These are phyloP conservation scores for Cephalopterus ornatus DNA, from an alignment of 2,113 vertebrate species.

Conservation along the genomic window DNA sequence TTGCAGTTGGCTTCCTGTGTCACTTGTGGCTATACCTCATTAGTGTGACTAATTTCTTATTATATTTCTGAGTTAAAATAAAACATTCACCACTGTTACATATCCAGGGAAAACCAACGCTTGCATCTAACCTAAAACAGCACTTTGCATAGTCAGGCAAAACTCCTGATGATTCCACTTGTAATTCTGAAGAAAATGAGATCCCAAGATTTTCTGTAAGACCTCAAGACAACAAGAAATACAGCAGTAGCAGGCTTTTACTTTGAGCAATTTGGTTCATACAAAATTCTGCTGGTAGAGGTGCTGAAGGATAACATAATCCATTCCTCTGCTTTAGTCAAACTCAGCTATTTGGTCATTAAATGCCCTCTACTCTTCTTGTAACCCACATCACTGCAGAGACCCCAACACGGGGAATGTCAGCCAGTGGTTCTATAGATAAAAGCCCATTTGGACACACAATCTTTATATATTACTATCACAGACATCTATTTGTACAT, in stretches of 20 bases:
- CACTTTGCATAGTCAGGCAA: background rate
- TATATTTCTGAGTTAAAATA: background rate
- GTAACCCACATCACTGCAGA: background rate
- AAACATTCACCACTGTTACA: background rate
- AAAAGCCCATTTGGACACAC: background rate
- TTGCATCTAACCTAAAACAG: background rate
- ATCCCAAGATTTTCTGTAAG: background rate
- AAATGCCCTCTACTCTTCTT: background rate
- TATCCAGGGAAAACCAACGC: background rate
- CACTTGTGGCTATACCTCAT: background rate
- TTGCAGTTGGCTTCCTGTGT: accelerated
- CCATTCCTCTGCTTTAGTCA: background rate
- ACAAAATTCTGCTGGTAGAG: background rate
- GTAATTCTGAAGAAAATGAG: background rate
- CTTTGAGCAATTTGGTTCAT: background rate
- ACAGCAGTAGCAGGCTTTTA: background rate
- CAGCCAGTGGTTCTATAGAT: background rate
- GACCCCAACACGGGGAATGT: background rate
- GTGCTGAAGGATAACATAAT: background rate
- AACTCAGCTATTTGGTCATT: background rate
- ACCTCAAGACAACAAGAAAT: background rate
- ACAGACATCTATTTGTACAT: background rate
- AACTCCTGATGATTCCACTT: background rate
- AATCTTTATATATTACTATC: background rate
- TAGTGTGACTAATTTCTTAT: background rate